Evolutionary conservation across 2,888 invertebrate genomes (phyloP).

Genomic region (Eupeodes luniger): DNA sequence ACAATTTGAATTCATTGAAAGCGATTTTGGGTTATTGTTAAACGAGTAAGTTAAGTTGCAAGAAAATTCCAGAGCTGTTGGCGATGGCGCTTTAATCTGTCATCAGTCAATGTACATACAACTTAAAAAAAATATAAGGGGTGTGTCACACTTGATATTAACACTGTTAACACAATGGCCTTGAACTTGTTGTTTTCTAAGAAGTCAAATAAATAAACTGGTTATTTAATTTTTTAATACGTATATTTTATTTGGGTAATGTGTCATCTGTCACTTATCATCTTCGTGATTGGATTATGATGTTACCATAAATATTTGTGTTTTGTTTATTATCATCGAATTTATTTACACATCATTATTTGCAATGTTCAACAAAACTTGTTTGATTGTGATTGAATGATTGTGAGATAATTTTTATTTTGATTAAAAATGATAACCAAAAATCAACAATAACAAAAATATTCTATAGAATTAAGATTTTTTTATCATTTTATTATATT

Average conservation of each 20-base stretch:
- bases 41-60: background rate
- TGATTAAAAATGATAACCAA: background rate
- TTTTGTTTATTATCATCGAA: background rate
- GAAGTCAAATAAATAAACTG: background rate
- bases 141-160: conserved; percentile 21
- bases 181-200: conserved; percentile 10
- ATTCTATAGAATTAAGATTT: too few relatives aligned
- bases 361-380: background rate
- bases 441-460: background rate
- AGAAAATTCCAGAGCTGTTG: conserved; percentile 9
- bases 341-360: background rate
- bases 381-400: background rate
- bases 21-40: background rate
- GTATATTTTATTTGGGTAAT: background rate
- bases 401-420: conserved; percentile 23
- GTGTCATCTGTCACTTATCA: background rate
- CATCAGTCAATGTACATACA: conserved; percentile 4
- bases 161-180: conserved; percentile 7
- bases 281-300: conserved; percentile 28
- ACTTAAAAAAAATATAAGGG: background rate
- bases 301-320: background rate
- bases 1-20: conserved; percentile 16
- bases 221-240: background rate
- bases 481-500: too few relatives aligned
- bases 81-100: background rate